Evolutionary conservation across 1,140 invertebrate genomes (phyloP).

Genomic region (Drosophila bipectinata): DNA sequence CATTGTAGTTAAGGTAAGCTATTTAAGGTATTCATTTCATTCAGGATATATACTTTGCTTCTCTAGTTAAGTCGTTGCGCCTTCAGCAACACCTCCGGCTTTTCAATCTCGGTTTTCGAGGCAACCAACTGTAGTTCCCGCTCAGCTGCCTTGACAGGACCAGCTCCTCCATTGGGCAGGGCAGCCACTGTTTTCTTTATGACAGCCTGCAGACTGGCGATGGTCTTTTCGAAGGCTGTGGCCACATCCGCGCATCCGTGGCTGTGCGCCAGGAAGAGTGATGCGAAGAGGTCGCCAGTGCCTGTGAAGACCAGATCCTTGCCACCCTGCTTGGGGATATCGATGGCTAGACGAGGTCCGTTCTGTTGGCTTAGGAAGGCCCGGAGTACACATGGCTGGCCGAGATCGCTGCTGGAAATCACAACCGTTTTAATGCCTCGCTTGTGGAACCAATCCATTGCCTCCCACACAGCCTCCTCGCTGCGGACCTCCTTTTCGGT

Average conservation of each 20-base stretch:
- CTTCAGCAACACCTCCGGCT: conserved; percentile 85
- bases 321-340: conserved; percentile 89
- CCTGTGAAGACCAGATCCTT: conserved; percentile 93
- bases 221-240: conserved; percentile 90
- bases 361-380: conserved; percentile 85
- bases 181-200: conserved; percentile 86
- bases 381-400: conserved; percentile 83
- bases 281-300: conserved; percentile 96
- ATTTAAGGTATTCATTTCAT: neutral
- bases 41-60: neutral
- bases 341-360: conserved; percentile 85
- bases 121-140: conserved; percentile 90
- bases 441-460: conserved; percentile 91
- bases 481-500: conserved; percentile 89
- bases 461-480: conserved; percentile 88
- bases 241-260: conserved; percentile 88
- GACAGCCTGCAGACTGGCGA: conserved; percentile 91
- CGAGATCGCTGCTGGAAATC: conserved; percentile 93
- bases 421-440: conserved; percentile 93
- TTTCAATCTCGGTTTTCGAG: conserved; percentile 89
- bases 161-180: conserved; percentile 72
- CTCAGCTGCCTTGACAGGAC: conserved; percentile 79
- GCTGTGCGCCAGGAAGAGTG: conserved; percentile 95
- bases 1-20: neutral
- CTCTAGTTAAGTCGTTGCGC: conserved; percentile 65